A percentile compares a stretch with the other conserved stretches of the same genome.
phyloP scores from a whole-genome alignment of 2,888 invertebrate genomes.

The Thecocarcelia acutangulata region DNA sequence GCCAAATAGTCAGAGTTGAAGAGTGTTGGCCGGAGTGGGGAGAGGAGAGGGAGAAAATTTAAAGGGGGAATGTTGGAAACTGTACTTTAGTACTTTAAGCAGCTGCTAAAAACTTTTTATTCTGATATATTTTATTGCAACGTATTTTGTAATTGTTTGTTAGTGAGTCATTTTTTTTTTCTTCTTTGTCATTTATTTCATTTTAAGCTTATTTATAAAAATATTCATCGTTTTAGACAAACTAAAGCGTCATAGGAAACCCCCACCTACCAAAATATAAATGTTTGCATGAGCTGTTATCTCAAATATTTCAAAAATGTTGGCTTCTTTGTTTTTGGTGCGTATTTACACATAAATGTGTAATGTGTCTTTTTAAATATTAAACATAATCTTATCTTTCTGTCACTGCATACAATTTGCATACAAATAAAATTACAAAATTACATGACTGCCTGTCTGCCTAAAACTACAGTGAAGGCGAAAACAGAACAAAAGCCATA shows the following conservation, averaged over 20 bases:
- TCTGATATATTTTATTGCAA: slow-evolving; percentile 57
- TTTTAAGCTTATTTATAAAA: slow-evolving; percentile 35
- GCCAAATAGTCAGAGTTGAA: not conserved
- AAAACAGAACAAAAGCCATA: not conserved
- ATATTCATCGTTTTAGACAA: slow-evolving; percentile 44
- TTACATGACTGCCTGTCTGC: slow-evolving; percentile 8
- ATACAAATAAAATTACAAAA: slow-evolving; percentile 26
- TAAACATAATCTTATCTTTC: slow-evolving; percentile 61
- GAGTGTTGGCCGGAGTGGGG: not conserved
- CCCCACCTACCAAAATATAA: slow-evolving; percentile 37
- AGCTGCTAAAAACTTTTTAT: slow-evolving; percentile 26
- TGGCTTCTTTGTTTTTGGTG: slow-evolving; percentile 18
- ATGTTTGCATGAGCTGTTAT: slow-evolving; percentile 34
- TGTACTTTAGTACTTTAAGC: slow-evolving; percentile 18
- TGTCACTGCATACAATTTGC: slow-evolving; percentile 65
- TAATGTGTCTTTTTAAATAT: slow-evolving; percentile 34
- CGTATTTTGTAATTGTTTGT: slow-evolving; percentile 62
- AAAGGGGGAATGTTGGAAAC: not conserved
- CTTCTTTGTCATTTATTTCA: slow-evolving; percentile 4
- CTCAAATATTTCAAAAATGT: slow-evolving; percentile 57
- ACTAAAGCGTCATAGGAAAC: slow-evolving; percentile 65
- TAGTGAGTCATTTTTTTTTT: slow-evolving; percentile 55
- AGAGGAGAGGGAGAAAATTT: no score
- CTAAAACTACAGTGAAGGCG: not conserved
- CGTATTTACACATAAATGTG: slow-evolving; percentile 8